Evolutionary conservation across 2,888 invertebrate species (phyloP), one percentile per base, ranked within the genome.

Genomic region (Corythucha ciliata): DNA sequence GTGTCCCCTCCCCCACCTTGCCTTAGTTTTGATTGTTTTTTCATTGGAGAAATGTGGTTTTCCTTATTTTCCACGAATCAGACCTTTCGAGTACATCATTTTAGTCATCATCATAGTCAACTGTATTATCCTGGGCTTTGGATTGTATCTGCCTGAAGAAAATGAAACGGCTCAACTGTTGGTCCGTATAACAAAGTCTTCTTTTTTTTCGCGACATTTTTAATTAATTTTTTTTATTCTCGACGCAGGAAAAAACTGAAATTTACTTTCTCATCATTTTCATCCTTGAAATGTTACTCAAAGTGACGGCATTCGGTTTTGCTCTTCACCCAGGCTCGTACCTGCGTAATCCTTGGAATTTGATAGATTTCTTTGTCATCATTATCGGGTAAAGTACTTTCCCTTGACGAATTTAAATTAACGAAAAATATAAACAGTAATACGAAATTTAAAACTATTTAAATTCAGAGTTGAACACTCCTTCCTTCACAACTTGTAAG

Each of bases 331-430:
- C 57, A 2, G 57, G 57, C 6, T 50, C 57, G 2, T 57, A 57
- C 46, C 44, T 57, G 7, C 52, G 57, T 16, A 57, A 55, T 25
- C 57, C 57, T 6, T 57, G 57, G 57, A 57, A 57, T 48, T 26
- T 57, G 24, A 53, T 57, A 12, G 57, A 57, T 29, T 57, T 57
- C 48, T 55, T 53, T 46, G 54, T 57, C 46, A 57, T 57, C 33
- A 40, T 57, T 51, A 50, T 57, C 16, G 57, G 57, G 57, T 57
- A 40, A 39, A 55, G 20, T 40, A 18, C 21, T 12, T 7, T 3
- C 29, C 29, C 29, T 29, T 10, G n/a, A 29, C 29, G 10, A 8
- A 29, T 29, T 10, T n/a, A n/a, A n/a, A 29, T 29, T 29, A 29
- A 10, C 10, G 12, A 29, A 29, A 29, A 29, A 29, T 29, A 10